phyloP scores from a whole-genome alignment of 2,113 vertebrate genomes.

The Progne subis region DNA sequence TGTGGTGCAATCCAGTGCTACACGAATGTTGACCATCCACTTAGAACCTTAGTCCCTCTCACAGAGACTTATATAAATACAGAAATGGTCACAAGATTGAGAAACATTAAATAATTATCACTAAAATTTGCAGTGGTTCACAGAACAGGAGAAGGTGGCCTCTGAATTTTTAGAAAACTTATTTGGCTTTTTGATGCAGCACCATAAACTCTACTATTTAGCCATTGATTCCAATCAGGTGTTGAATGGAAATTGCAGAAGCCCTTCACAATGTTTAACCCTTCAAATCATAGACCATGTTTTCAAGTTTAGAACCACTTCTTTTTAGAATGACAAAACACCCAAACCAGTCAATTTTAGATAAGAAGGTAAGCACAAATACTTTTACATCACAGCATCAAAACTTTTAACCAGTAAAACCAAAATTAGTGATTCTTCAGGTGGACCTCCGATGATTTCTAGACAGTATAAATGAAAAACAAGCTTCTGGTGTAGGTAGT shows the following conservation, averaged over 20 bases:
- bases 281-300: not conserved
- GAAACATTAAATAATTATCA: not conserved
- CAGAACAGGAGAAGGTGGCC: not conserved
- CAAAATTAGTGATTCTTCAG: not conserved
- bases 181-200: not conserved
- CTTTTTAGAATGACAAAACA: not conserved
- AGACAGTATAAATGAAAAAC: not conserved
- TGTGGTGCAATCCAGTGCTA: not conserved
- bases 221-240: not conserved
- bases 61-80: not conserved
- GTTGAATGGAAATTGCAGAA: not conserved
- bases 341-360: not conserved
- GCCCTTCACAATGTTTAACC: not conserved
- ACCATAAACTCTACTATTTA: not conserved
- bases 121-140: not conserved
- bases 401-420: not conserved
- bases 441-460: not conserved
- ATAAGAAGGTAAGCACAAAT: not conserved
- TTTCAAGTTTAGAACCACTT: not conserved
- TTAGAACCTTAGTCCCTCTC: not conserved
- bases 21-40: fast-evolving
- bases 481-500: not conserved
- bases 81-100: not conserved
- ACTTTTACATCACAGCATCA: not conserved
- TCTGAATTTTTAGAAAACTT: not conserved